Evolutionary conservation across 2,888 invertebrate species (phyloP), one percentile per base, ranked within the genome.

Genomic region (Frankliniella intonsa): DNA sequence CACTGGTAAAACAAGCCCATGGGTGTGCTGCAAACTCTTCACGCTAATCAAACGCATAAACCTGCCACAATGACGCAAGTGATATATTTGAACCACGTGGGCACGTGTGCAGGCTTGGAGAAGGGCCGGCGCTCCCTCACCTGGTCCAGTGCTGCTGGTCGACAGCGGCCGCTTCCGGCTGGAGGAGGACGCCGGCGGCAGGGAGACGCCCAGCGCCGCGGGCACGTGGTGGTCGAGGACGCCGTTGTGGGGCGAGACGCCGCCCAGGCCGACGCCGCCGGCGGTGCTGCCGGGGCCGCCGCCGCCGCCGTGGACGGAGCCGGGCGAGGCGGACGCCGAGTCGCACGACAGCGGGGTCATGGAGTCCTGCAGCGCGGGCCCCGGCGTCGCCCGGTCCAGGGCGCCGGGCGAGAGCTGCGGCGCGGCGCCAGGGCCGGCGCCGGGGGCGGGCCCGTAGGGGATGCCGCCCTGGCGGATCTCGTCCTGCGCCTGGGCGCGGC

Each of bases 401-500:
- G 3, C 38, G 38, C 38, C 9, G 69, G 62, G 62, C 7, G 69
- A 76, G 25, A 25, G 69, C 69, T n/a, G 22, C 55, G 62, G 62
- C 62, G 1, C 14, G 19, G 12, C 25, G 11, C 25, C 69, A 9
- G 12, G 69, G 11, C 25, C 69, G 25, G 69, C 22, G 25, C 7
- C 22, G 82, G 80, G 3, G 81, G 81, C 7, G 82, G 81, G 55
- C 81, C 38, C 27, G 81, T 65, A 22, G 80, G 85, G 84, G 82
- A 85, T 83, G 82, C 84, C 83, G 82, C 85, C 83, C 83, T 84
- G 83, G 92, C 92, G 69, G 50, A 17, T 81, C 87, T 95, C 95
- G 86, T 96, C 96, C 89, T 95, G 95, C 82, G 94, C 94, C 87
- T 95, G 94, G 80, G 95, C 95, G 81, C 97, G 91, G 81, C 95